Evolutionary conservation across 2,888 invertebrate genomes (phyloP), one percentile per base, ranked within the genome.

Genomic region (Phrixothrix hirtus): DNA sequence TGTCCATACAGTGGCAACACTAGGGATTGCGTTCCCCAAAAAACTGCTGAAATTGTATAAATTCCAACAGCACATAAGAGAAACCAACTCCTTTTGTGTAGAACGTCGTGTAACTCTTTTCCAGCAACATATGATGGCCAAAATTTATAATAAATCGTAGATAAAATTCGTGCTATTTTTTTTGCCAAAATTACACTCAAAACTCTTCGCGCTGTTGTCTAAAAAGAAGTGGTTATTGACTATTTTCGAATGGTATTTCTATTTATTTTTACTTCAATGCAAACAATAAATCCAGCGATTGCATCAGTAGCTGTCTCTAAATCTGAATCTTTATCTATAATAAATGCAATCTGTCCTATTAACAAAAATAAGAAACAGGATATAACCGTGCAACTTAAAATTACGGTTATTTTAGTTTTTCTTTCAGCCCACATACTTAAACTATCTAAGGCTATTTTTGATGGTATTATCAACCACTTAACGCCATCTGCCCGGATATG

Each of bases 121-220:
- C 30, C 30, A 3, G 14, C 30, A 1, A 29, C 2, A 11, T 41
- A n/a, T 1, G 41, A 41, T 1, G 41, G 41, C 41, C 41, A 41
- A 30, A 41, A 41, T 1, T 41, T 30, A 16, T 30, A 41, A 16
- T 41, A 41, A 9, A 41, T 17, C 17, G 41, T 30, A 3, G 30
- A 29, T 1, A 41, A 15, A 10, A 41, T 41, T 1, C 11, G 25
- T 4, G 41, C 6, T 7, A 41, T 30, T 15, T 29, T 41, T 12
- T 29, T 30, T 3, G 41, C 41, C 16, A 41, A 15, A 3, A 41
- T n/a, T 14, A 41, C 15, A 15, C 41, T 41, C 13, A 41, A 15
- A 2, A 29, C 11, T 1, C 41, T 2, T n/a, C 41, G 27, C 2
- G 30, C 15, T 2, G 14, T 14, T 1, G 41, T 29, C 30, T 41